These are phyloP conservation scores for Heptranchias perlo DNA, from an alignment of 2,113 vertebrate genomes.

Conservation along the genomic window DNA sequence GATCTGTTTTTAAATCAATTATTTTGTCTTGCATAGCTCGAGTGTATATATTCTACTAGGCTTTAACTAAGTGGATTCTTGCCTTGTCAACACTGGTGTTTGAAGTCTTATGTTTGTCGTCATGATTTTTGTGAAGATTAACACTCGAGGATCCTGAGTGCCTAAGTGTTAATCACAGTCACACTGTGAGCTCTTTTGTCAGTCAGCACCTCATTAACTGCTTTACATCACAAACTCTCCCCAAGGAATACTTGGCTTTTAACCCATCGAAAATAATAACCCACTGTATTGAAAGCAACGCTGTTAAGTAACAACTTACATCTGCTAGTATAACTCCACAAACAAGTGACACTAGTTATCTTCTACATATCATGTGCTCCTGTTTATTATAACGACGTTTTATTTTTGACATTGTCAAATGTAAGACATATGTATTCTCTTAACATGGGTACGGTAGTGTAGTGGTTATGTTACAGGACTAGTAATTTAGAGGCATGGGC, in stretches of 20 bases:
- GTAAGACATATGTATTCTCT: not conserved
- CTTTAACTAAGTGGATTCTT: constrained; percentile 25
- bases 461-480: not conserved
- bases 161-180: constrained; percentile 22
- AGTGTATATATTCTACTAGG: not conserved
- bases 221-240: not conserved
- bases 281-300: not conserved
- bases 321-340: not conserved
- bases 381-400: not conserved
- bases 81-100: constrained; percentile 11
- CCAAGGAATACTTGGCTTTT: not conserved
- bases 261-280: constrained; percentile 1
- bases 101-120: constrained; percentile 6
- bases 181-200: not conserved
- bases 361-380: not conserved
- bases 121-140: constrained; percentile 8
- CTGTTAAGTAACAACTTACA: not conserved
- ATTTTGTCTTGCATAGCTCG: not conserved
- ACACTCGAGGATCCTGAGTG: not conserved
- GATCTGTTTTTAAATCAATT: not conserved
- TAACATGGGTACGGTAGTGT: not conserved
- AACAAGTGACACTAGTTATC: not conserved
- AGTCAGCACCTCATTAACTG: constrained; percentile 20
- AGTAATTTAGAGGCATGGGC: not conserved
- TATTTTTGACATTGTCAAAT: not conserved